Evolutionary conservation across 2,888 invertebrate species (phyloP).

Genomic region (Drosophila melanosoma): DNA sequence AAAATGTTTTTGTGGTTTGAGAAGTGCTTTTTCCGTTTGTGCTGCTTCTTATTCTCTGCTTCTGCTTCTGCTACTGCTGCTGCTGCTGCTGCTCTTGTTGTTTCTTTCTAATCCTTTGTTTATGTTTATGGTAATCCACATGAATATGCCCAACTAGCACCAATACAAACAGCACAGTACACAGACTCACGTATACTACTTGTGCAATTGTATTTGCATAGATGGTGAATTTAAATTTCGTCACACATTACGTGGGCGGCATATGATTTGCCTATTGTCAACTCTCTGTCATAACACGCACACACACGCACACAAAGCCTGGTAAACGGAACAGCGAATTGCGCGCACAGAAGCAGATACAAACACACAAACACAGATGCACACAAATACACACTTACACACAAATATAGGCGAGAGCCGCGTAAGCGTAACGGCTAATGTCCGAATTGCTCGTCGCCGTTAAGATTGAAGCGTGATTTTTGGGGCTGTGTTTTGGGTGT

Average conservation of each 20-base stretch:
- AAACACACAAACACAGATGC: slow-evolving; percentile 1
- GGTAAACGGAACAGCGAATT: slow-evolving; percentile 7
- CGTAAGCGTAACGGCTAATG: slow-evolving; percentile 72
- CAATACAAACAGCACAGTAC: slow-evolving; percentile 42
- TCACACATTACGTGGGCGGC: slow-evolving; percentile 81
- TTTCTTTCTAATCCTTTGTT: slow-evolving; percentile 77
- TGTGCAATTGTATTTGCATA: slow-evolving; percentile 74
- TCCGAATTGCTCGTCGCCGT: slow-evolving; percentile 54
- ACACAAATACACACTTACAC: slow-evolving; percentile 9
- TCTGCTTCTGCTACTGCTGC: slow-evolving; percentile 3
- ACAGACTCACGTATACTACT: slow-evolving; percentile 37
- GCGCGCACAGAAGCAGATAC: slow-evolving; percentile 13
- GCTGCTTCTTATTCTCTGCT: slow-evolving; percentile 12
- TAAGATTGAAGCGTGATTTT: slow-evolving; percentile 45
- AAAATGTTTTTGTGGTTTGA: slow-evolving; percentile 61
- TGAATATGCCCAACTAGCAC: slow-evolving; percentile 56
- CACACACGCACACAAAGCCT: slow-evolving; percentile 6
- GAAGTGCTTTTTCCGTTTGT: neutral
- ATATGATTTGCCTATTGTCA: slow-evolving; percentile 76
- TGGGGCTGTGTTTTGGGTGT: slow-evolving; percentile 14
- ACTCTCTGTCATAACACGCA: slow-evolving; percentile 53
- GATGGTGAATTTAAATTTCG: slow-evolving; percentile 79
- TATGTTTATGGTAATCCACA: slow-evolving; percentile 77
- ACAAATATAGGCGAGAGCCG: slow-evolving; percentile 22
- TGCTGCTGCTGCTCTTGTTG: slow-evolving; percentile 26